These are phyloP conservation scores for Bembecia ichneumoniformis DNA, from an alignment of 2,888 invertebrate genomes.

Conservation along the genomic window DNA sequence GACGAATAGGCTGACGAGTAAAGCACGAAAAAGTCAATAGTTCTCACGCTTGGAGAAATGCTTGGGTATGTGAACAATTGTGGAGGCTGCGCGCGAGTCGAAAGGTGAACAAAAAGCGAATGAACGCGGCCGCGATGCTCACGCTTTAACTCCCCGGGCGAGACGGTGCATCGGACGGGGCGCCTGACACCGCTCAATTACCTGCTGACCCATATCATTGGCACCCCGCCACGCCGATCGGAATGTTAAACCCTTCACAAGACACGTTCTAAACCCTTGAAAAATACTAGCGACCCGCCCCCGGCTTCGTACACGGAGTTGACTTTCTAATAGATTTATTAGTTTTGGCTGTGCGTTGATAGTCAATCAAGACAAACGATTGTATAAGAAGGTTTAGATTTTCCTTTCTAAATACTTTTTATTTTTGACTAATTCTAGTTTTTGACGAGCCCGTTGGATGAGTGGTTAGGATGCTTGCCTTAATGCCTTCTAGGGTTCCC, in stretches of 20 bases:
- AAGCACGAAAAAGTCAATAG: conserved; percentile 49
- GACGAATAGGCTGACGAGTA: conserved; percentile 42
- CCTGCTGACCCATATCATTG: conserved; percentile 64
- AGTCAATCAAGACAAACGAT: too few species aligned
- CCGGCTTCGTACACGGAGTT: too few species aligned
- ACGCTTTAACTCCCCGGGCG: conserved; percentile 16
- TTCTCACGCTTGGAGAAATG: conserved; percentile 70
- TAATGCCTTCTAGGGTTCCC: too few species aligned
- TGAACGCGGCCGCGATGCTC: conserved; percentile 41
- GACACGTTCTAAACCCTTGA: too few species aligned
- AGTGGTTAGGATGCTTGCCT: too few species aligned
- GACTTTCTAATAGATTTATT: too few species aligned
- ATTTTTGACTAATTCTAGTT: too few species aligned
- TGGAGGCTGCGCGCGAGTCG: conserved; percentile 65
- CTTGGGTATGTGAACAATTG: conserved; percentile 43
- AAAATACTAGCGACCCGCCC: too few species aligned
- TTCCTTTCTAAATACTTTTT: too few species aligned
- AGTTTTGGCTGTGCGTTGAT: too few species aligned
- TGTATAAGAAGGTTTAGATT: too few species aligned
- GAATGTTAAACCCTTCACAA: conserved; percentile 20
- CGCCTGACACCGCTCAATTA: conserved; percentile 22
- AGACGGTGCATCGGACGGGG: conserved; percentile 12
- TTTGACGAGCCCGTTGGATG: too few species aligned
- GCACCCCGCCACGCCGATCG: conserved; percentile 20
- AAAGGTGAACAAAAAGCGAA: conserved; percentile 71